Base-by-base conservation (phyloP, 2,113 vertebrate species). In the Vulpes vulpes region DNA sequence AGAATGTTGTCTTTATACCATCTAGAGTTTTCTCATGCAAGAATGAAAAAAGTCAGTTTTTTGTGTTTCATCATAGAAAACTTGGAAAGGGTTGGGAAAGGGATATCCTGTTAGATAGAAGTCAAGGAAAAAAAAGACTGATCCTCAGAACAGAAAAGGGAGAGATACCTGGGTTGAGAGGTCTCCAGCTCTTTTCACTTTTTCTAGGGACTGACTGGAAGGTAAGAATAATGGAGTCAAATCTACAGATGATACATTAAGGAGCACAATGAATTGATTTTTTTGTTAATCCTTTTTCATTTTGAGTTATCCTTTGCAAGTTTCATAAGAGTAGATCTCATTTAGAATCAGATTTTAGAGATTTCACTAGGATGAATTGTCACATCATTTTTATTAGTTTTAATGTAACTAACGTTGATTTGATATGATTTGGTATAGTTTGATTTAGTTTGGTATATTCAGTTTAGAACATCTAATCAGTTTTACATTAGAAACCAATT, bases 301-400 rank as follows among this genome's bases (percentile, higher is more conserved):
- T 60, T 74, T 91, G 79, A 32, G 11, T 84, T 95, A 92, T 80
- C 71, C 38, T 91, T 84, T 84, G 55, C 12, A 91, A 12, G 69
- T 90, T 92, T 89, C 1, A 8, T 91, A 60, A 74, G 16, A 49
- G 1, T 86, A 11, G 7, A 69, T 82, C 38, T 81, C n/a, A 78
- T 88, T 93, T 97, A 27, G 27, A 91, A 35, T 85, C 25, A 83
- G 57, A 69, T 79, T 95, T 95, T 64, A 87, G 92, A 93, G 8
- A 65, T 88, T 85, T 97, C 87, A 27, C 27, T 76, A 74, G 16
- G 12, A 55, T 92, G 25, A 84, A 53, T 86, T 79, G 15, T 91
- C 55, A 43, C 23, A 1, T 86, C 60, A 78, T 93, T 95, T 86
- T 59, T 11, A 17, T 92, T 93, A 80, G n/a, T 89, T 96, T 96